A percentile compares a stretch with the other conserved stretches of the same genome.
Conservation (phyloP, 2,888 invertebrate genomes). For the Lepidochrysops patricia region DNA sequence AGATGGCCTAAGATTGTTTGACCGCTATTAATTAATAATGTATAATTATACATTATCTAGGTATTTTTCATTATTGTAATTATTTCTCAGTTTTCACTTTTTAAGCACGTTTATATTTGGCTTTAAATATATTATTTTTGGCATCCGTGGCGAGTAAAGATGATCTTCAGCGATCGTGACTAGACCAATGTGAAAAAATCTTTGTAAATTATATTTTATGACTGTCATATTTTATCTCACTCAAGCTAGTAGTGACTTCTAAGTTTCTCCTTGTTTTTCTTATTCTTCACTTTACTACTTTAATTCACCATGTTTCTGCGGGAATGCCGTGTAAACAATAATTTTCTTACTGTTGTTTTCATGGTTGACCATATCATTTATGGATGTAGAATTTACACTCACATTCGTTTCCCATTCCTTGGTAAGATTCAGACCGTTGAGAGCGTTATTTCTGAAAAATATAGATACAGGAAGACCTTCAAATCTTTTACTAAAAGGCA, state of each 20-base stretch:
- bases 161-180: too few species aligned
- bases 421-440: conserved; percentile 44
- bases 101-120: too few species aligned
- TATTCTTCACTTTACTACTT: background rate
- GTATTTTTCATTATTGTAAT: background rate
- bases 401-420: conserved; percentile 50
- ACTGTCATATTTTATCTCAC: too few species aligned
- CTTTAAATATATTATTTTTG: too few species aligned
- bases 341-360: conserved; percentile 5
- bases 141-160: too few species aligned
- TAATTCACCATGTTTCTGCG: background rate
- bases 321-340: conserved; percentile 9
- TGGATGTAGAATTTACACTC: background rate
- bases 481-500: background rate
- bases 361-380: background rate
- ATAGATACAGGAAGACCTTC: background rate
- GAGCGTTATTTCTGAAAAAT: conserved; percentile 39
- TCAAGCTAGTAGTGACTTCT: background rate
- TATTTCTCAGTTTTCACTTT: background rate
- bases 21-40: too few species aligned
- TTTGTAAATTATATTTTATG: too few species aligned
- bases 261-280: too few species aligned
- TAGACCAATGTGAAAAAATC: too few species aligned
- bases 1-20: too few species aligned
- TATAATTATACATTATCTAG: too few species aligned